Evolutionary conservation across 1,140 invertebrate genomes (phyloP).

Genomic region (Aphelinus certus): DNA sequence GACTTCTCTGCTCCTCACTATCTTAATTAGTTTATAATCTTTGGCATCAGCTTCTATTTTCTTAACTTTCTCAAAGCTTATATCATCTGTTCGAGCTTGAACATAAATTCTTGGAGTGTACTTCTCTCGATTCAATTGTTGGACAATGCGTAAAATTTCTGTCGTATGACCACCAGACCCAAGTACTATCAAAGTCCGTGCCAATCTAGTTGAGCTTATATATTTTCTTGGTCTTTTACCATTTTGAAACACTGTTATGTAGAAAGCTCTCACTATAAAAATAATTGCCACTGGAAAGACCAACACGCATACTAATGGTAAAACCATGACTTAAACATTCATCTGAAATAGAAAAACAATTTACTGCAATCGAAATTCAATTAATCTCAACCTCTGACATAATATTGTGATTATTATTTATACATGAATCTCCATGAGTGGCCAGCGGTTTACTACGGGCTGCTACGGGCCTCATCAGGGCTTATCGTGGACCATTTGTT

Average conservation of each 20-base stretch:
- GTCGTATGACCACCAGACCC: conserved; percentile 84
- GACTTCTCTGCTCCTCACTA: conserved; percentile 88
- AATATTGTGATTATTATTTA: too few relatives aligned
- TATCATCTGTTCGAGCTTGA: conserved; percentile 80
- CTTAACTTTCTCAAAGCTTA: conserved; percentile 75
- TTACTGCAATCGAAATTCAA: too few relatives aligned
- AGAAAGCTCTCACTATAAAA: conserved; percentile 39
- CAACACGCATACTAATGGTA: conserved; percentile 33
- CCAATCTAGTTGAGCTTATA: conserved; percentile 8
- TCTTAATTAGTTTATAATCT: conserved; percentile 69
- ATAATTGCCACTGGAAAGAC: conserved; percentile 32
- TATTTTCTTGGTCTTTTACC: conserved; percentile 31
- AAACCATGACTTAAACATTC: conserved; percentile 29
- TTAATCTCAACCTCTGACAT: too few relatives aligned
- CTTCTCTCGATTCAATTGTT: conserved; percentile 68
- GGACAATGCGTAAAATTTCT: conserved; percentile 83
- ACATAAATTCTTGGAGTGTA: conserved; percentile 82
- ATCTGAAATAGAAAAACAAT: conserved; percentile 17
- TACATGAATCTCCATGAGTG: too few relatives aligned
- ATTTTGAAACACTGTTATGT: conserved; percentile 46
- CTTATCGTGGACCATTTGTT: too few relatives aligned
- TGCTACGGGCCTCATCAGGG: too few relatives aligned
- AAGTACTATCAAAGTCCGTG: conserved; percentile 68
- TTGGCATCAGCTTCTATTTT: conserved; percentile 62
- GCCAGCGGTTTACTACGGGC: too few relatives aligned